Conservation (phyloP, 2,113 vertebrate species). For the Anhinga rufa region DNA sequence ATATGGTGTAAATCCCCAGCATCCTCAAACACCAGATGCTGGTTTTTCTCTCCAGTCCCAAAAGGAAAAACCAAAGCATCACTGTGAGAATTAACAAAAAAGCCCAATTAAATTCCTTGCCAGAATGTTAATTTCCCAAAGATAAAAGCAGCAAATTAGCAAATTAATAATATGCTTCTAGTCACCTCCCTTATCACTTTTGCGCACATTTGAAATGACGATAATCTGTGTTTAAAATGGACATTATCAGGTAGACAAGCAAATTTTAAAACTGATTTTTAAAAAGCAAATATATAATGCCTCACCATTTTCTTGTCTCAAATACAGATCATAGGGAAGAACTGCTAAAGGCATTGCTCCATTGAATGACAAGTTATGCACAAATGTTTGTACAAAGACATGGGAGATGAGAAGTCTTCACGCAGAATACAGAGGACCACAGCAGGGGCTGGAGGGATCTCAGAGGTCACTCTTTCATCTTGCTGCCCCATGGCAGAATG, state of each 20-base stretch:
- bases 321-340: background rate
- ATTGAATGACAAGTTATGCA: background rate
- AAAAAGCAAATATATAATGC: background rate
- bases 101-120: conserved; percentile 75
- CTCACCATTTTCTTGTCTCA: background rate
- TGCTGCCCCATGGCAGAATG: background rate
- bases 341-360: background rate
- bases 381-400: background rate
- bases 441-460: background rate
- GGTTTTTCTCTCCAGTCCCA: conserved; percentile 67
- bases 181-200: conserved; percentile 53
- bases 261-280: background rate
- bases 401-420: background rate
- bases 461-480: background rate
- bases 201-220: background rate
- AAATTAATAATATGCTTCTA: conserved; percentile 64
- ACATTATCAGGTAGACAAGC: background rate
- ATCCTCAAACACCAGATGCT: conserved; percentile 78
- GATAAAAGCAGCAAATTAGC: conserved; percentile 68
- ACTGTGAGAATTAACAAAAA: conserved; percentile 74
- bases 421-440: background rate
- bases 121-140: conserved; percentile 71
- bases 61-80: conserved; percentile 69
- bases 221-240: background rate
- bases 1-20: conserved; percentile 73